A percentile compares a stretch with the other conserved stretches of the same genome.
phyloP scores from a whole-genome alignment of 2,797 vertebrate species.

The Pampus argenteus region DNA sequence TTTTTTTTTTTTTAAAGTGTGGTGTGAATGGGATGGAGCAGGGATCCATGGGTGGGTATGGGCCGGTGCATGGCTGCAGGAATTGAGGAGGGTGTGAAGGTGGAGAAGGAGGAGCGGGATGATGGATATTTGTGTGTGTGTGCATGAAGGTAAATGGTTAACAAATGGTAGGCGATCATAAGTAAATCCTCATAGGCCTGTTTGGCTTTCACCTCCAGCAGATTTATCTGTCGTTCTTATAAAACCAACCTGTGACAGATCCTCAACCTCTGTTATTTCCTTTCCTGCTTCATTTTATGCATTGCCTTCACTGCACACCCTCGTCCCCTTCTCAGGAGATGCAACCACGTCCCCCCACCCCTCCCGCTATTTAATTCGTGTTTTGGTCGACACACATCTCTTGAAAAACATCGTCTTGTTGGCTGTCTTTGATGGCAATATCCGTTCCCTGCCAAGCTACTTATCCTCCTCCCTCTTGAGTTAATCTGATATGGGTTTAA shows the following conservation, averaged over 20 bases:
- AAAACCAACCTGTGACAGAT: background rate
- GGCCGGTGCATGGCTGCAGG: slow-evolving; percentile 52
- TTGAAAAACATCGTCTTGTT: slow-evolving; percentile 34
- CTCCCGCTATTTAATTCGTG: slow-evolving; percentile 9
- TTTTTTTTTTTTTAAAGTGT: slow-evolving; percentile 17
- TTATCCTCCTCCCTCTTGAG: slow-evolving; percentile 59
- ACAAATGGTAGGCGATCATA: slow-evolving; percentile 13
- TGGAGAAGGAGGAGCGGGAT: slow-evolving; percentile 14
- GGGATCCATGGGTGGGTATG: slow-evolving; percentile 59
- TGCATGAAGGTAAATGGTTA: slow-evolving; percentile 24
- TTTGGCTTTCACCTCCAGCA: slow-evolving; percentile 4
- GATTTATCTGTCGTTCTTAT: background rate
- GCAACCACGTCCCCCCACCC: background rate
- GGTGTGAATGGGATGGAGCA: slow-evolving; percentile 43
- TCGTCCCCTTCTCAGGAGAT: slow-evolving; percentile 8
- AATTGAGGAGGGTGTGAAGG: slow-evolving; percentile 45
- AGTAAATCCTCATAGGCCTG: slow-evolving; percentile 5
- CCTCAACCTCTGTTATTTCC: background rate
- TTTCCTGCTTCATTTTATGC: background rate
- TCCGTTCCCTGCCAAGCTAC: slow-evolving; percentile 65
- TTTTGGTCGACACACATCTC: slow-evolving; percentile 31
- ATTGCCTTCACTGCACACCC: background rate
- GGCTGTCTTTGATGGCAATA: slow-evolving; percentile 52
- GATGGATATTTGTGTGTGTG: slow-evolving; percentile 6
- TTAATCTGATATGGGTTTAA: slow-evolving; percentile 81